Evolutionary conservation across 2,888 invertebrate species (phyloP), one percentile per base, ranked within the genome.

Genomic region (Ennomos erosarius): DNA sequence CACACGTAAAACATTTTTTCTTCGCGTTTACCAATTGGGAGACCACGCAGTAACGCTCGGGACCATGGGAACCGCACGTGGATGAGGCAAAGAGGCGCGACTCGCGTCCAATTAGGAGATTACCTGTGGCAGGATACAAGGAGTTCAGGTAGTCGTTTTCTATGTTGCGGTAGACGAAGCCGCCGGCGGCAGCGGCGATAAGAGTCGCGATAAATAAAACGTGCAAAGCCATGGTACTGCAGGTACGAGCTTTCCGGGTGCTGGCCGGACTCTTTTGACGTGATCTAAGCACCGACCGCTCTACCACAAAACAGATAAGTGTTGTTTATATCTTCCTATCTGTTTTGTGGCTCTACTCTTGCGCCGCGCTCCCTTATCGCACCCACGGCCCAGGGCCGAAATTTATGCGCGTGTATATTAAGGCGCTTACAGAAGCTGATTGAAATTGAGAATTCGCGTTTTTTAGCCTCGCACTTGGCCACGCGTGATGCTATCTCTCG

Each of bases 41-140:
- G 1, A 99, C 98, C 73, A 99, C 99, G 87, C 99, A 99, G 87
- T 96, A 99, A 60, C 97, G 94, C 84, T 98, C 96, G 64, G 95
- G 96, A 46, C 94, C 93, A 44, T 92, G 81, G 33, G 96, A 82
- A 53, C 99, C 99, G 87, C 99, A 99, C 16, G 99, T 99, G 36
- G 99, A 99, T 0, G 99, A 96, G n/a, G 99, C 96, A 45, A 92
- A 93, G 53, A 99, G 93, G 64, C 96, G 95, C 75, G 95, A 93
- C 88, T 98, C 98, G 71, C 99, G 94, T 11, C 99, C 99, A 78
- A 99, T 98, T 67, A 99, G 94, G 55, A 99, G 93, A 91, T 99
- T 99, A 54, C 99, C 99, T n/a, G 99, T 99, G 48, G 98, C 99
- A 1, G 99, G 99, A 84, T 99, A 99, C 92, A 99, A 99, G 12